Percentiles rank a stretch among this genome's conserved stretches.
phyloP scores from a whole-genome alignment of 2,797 vertebrate species.

The Balearica regulorum region DNA sequence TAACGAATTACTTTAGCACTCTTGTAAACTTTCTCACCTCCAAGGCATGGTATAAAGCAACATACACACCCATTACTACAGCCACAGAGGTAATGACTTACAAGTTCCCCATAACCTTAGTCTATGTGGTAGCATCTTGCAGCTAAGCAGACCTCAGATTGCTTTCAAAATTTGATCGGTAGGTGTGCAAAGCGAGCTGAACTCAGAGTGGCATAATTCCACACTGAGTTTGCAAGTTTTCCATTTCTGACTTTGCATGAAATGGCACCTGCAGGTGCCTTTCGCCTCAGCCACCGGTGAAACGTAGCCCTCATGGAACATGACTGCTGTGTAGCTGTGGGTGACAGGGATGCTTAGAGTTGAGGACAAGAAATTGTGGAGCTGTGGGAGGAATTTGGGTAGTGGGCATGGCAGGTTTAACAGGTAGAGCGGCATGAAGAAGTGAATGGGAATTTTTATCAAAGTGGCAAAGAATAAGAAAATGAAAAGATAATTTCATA shows the following conservation, averaged over 20 bases:
- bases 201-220: background rate
- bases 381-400: background rate
- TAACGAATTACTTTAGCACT: background rate
- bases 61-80: background rate
- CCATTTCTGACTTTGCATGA: background rate
- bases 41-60: background rate
- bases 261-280: background rate
- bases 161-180: background rate
- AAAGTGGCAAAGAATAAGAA: background rate
- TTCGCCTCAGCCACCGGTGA: background rate
- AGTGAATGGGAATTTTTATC: background rate
- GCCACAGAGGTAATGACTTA: background rate
- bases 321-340: too few relatives aligned
- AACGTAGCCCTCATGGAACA: fast-evolving
- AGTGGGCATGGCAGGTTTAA: background rate
- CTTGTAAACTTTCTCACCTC: background rate
- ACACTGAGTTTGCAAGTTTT: background rate
- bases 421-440: background rate
- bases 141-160: background rate
- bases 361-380: background rate
- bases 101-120: background rate
- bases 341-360: background rate
- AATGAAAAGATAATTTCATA: background rate
- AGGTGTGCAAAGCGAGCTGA: background rate
- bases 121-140: background rate